Base-by-base conservation (phyloP, 2,888 invertebrate genomes). In the Epinotia brunnichana region DNA sequence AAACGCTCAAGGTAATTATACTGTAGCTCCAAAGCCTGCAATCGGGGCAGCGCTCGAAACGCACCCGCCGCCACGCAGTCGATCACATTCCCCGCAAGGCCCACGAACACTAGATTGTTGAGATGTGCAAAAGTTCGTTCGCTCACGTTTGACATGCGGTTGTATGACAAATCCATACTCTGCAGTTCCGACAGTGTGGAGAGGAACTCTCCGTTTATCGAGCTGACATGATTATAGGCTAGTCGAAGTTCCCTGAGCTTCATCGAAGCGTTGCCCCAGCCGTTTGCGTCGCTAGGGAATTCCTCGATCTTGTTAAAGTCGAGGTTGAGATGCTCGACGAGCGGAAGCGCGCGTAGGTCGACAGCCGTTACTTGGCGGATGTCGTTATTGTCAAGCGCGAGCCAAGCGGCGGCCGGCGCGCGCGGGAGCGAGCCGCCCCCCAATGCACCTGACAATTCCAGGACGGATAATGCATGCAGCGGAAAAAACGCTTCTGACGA, bases 371-470 rank as follows among this genome's bases (percentile, higher is more conserved):
- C 78, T 68, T 79, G 77, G 66, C 85, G 95, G 75, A 97, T 94
- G 80, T 97, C 96, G 82, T 97, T 97, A 87, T 97, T 97, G 85
- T 97, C 97, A 78, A 97, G 86, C 0, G 96, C 96, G 62, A 97
- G 92, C 96, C 97, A 97, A 75, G 95, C 94, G 1, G 96, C 90
- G 2, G 95, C 95, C 73, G 94, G 94, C 1, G 95, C 95, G 54
- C 95, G 93, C 0, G 96, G 96, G 75, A 96, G 95, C 76, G 95
- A 94, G 72, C 96, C 96, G 3, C 95, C 95, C 76, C 95, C 95
- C 53, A 97, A 94, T 1, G 97, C 95, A 78, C 97, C 96, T 48
- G 97, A 97, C 35, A 97, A 91, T 85, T 97, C 97, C 17, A 98
- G 91, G 76, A 96, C 96, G 83, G 96, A 96, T 64, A 98, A 94